Evolutionary conservation across 2,888 invertebrate species (phyloP), one percentile per base, ranked within the genome.

Genomic region (Emmelina monodactyla): DNA sequence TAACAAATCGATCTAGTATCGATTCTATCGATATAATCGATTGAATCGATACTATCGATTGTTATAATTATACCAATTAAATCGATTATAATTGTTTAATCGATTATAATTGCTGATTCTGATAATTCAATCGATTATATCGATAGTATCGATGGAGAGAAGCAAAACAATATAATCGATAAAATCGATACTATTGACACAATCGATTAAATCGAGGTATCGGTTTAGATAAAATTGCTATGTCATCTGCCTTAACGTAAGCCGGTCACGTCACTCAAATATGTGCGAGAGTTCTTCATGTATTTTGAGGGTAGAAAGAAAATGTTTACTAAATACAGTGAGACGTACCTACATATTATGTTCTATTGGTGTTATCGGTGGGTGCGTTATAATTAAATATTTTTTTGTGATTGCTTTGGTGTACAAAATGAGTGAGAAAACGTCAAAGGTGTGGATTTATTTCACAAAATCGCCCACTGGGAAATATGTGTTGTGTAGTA

Each of bases 1-100:
- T n/a, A n/a, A n/a, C n/a, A n/a, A n/a, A n/a, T n/a, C n/a, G n/a
- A n/a, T n/a, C n/a, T n/a, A n/a, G n/a, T 33, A 33, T 16, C 25
- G 12, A 34, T 28, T 12, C 28, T 34, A 34, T 34, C 34, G 34
- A 34, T 34, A 34, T 9, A 13, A 28, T 34, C 34, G 34, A 34
- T 34, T 29, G 16, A 11, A 33, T 33, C 28, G 34, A 34, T 33
- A 28, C n/a, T 28, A 33, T 33, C 28, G 33, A 28, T 25, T 33
- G 14, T 19, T 9, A 19, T 6, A 6, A 6, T 6, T 19, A 19
- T 9, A 14, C n/a, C 19, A n/a, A 12, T 22, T 22, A 22, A 19
- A 29, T 29, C 34, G 34, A 34, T 10, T 25, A 10, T 25, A n/a
- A 7, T 25, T 3, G 25, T n/a, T 10, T 25, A 25, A 25, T 25